A percentile compares a stretch with the other conserved stretches of the same genome.
These are phyloP conservation scores for Eulemur rufifrons DNA, from an alignment of 2,113 vertebrate species.

Conservation along the genomic window DNA sequence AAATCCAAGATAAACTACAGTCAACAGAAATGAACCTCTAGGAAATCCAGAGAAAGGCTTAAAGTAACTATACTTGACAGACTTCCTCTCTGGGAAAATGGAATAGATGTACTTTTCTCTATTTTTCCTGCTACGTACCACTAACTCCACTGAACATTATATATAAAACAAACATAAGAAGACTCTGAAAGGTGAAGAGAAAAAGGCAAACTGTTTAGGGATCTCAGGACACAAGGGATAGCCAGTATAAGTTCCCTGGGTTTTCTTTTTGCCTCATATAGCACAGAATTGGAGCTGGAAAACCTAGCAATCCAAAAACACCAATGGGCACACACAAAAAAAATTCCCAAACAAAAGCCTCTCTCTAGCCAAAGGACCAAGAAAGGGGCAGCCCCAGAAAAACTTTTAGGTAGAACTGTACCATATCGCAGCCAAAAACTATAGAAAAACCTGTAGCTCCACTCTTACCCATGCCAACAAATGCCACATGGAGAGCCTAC, in stretches of 20 bases:
- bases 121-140: not conserved
- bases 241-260: not conserved
- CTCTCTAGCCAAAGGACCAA: not conserved
- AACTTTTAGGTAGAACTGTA: not conserved
- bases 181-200: not conserved
- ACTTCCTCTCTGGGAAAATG: not conserved
- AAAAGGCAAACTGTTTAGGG: not conserved
- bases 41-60: not conserved
- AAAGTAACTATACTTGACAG: not conserved
- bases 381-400: not conserved
- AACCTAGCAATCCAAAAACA: not conserved
- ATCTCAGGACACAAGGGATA: not conserved
- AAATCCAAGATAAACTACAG: not conserved
- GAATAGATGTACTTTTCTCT: not conserved
- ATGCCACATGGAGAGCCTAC: not conserved
- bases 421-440: not conserved
- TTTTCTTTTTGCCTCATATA: not conserved
- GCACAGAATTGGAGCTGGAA: not conserved
- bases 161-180: not conserved
- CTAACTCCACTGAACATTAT: not conserved
- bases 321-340: not conserved
- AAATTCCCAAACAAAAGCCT: not conserved
- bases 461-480: not conserved
- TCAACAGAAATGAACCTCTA: not conserved
- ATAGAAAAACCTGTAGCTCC: not conserved